Evolutionary conservation across 2,888 invertebrate species (phyloP), one percentile per base, ranked within the genome.

Genomic region (Brenthis daphne): DNA sequence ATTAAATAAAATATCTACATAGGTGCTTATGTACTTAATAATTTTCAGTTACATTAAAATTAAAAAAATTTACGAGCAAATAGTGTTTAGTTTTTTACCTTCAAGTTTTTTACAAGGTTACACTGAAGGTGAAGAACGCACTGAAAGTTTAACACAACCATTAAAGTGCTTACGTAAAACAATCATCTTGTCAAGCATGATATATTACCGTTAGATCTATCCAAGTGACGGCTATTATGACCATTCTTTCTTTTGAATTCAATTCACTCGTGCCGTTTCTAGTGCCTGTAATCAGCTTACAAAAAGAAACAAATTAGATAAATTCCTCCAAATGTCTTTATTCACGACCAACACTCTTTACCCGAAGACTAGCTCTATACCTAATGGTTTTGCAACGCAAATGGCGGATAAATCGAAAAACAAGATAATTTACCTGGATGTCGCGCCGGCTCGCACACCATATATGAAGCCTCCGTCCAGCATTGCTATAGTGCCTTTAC

Each of bases 171-270:
- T 81, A 83, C 81, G 79, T 81, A 74, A 76, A 79, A 78, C 84
- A 89, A 91, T 92, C 84, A 89, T 85, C 82, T 77, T 89, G 91
- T 92, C 92, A 85, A 76, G 72, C 79, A 78, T 90, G 87, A 89
- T 84, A 86, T 86, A 88, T 85, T 83, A 85, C 79, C 72, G 73
- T 71, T 73, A 77, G 72, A 79, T 81, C 74, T 76, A 79, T 77
- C 70, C 70, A 68, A 70, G 73, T 67, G 66, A 70, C 57, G 58
- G 73, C 78, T 80, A 79, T 82, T 83, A 82, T 69, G 77, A 77
- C 79, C 80, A 77, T 78, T 81, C 76, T 73, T 77, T 66, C 72
- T 67, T 65, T 58, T 76, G 77, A 80, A 77, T 69, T 73, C 76
- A 67, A 74, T 72, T 76, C 77, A 81, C 77, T 80, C 78, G 78